Percentiles rank a stretch among this genome's conserved stretches.
These are phyloP conservation scores for Tachysurus vachellii DNA, from an alignment of 2,113 vertebrate genomes.

Conservation along the genomic window DNA sequence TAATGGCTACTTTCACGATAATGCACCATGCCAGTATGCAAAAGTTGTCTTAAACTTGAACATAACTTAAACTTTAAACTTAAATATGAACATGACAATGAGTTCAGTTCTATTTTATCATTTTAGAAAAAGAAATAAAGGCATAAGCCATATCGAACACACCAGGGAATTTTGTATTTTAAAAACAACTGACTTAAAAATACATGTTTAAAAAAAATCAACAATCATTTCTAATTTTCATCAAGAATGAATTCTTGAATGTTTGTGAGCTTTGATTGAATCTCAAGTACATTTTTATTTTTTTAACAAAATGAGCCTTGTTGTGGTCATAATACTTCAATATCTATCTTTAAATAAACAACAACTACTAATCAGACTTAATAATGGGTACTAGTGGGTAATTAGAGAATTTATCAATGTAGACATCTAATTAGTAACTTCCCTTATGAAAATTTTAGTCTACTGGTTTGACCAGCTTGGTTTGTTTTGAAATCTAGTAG, in stretches of 20 bases:
- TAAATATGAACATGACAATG: no score
- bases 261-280: neutral
- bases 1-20: no score
- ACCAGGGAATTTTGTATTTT: neutral
- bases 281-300: no score
- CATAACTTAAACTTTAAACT: no score
- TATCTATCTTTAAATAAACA: neutral
- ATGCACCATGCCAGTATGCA: no score
- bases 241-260: neutral
- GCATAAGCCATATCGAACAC: neutral
- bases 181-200: neutral
- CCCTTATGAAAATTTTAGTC: neutral
- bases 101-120: no score
- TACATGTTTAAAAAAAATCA: no score
- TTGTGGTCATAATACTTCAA: neutral
- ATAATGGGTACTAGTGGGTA: neutral
- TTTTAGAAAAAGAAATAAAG: no score
- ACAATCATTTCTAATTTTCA: neutral
- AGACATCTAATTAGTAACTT: neutral
- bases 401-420: neutral
- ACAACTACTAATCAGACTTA: neutral
- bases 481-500: neutral
- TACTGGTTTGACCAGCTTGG: neutral
- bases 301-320: neutral
- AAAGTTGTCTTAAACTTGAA: no score